These are phyloP conservation scores for Panonychus citri DNA, from an alignment of 1,140 invertebrate species.

Conservation along the genomic window DNA sequence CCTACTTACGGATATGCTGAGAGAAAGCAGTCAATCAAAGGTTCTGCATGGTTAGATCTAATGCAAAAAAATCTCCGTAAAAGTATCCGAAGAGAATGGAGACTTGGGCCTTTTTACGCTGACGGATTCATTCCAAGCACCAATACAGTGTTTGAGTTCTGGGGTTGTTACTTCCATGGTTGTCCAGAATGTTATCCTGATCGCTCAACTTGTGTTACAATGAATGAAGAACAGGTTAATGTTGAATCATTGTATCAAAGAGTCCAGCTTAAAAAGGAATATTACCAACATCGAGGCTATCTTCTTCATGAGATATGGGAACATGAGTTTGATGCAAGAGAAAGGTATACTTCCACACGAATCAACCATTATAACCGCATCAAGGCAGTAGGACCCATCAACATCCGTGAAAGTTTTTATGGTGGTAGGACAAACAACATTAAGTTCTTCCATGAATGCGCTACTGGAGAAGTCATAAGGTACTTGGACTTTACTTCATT, in stretches of 20 bases:
- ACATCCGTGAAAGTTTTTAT: slow-evolving; percentile 18
- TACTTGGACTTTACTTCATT: slow-evolving; percentile 15
- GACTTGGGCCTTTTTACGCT: not conserved
- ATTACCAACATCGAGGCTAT: not conserved
- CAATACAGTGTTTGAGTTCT: not conserved
- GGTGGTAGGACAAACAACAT: slow-evolving; percentile 20
- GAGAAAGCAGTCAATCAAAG: not conserved
- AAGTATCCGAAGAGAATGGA: not conserved
- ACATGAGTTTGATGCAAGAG: not conserved
- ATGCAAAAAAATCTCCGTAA: not conserved
- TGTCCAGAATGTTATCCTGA: not conserved
- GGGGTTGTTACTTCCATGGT: slow-evolving; percentile 1
- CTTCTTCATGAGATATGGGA: not conserved
- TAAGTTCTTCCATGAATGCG: slow-evolving; percentile 15
- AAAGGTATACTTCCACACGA: not conserved
- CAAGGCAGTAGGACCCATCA: not conserved
- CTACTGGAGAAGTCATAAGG: slow-evolving; percentile 18
- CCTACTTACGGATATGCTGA: not conserved
- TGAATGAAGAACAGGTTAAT: not conserved
- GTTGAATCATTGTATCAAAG: not conserved
- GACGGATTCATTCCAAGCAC: not conserved
- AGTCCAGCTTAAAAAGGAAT: not conserved
- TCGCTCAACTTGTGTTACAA: not conserved
- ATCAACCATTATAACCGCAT: not conserved
- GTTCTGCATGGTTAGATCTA: not conserved